Base-by-base conservation (phyloP, 2,888 invertebrate genomes). In the Lasioglossum malachurum region DNA sequence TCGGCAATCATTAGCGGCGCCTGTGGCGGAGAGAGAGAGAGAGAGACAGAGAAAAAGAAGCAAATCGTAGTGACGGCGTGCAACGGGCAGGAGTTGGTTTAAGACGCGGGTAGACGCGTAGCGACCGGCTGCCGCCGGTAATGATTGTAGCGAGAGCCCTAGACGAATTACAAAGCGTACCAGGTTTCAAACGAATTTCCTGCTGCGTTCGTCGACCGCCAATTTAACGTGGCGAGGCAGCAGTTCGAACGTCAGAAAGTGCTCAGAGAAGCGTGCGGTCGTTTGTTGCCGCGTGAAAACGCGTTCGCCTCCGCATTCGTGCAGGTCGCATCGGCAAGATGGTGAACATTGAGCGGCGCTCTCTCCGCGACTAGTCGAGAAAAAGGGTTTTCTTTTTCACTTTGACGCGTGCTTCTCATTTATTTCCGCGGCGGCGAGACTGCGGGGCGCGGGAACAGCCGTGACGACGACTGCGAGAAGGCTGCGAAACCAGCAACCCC, bases 381-480 rank as follows among this genome's bases (percentile, higher is more conserved):
- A 83, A 84, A 76, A 86, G 80, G 89, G 41, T 78, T 86, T 86
- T 75, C 81, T 88, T 90, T 89, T 88, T 90, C 87, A 83, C 92
- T 93, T 93, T 92, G 93, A 93, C 91, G 92, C 90, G 91, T 91
- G 92, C 92, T 92, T 92, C 92, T 93, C 93, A 92, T 93, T 93
- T 93, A 93, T 92, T 93, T 91, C 90, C 87, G 87, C 80, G 86
- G 87, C 49, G 88, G 80, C 85, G 83, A 78, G 79, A 77, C 73
- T 14, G 44, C 64, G 64, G 64, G 44, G 57, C 27, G 74, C 69
- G 77, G 75, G 80, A 83, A 69, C 73, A 73, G 35, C 77, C 69
- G 72, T 64, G 75, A 82, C 80, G 57, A 75, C 31, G 75, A 75
- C 75, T 72, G 57, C 67, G 78, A 82, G 82, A 82, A 78, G 74